These are phyloP conservation scores for Drosophila tanythrix DNA, from an alignment of 2,888 invertebrate genomes.

Conservation along the genomic window DNA sequence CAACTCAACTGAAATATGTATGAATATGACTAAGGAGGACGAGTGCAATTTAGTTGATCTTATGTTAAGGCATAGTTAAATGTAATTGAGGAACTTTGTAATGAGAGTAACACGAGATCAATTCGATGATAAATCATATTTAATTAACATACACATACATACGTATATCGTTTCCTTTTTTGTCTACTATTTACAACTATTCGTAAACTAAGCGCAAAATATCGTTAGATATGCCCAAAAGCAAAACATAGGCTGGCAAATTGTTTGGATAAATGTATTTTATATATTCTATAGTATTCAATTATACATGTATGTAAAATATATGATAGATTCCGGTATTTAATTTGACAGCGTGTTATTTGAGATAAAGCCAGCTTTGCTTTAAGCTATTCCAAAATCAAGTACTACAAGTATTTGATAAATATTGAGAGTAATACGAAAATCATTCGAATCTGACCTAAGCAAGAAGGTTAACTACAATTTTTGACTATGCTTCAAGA, in stretches of 20 bases:
- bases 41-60: constrained; percentile 52
- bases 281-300: constrained; percentile 1
- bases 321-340: constrained; percentile 9
- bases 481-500: constrained; percentile 21
- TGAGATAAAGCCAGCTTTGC: constrained; percentile 52
- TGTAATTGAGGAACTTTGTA: constrained; percentile 42
- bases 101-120: constrained; percentile 37
- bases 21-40: constrained; percentile 33
- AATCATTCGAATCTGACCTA: constrained; percentile 5
- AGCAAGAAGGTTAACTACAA: neutral
- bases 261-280: constrained; percentile 9
- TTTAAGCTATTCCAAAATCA: constrained; percentile 56
- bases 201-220: constrained; percentile 57
- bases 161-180: constrained; percentile 36
- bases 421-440: constrained; percentile 19
- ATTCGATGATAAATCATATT: constrained; percentile 37
- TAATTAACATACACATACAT: constrained; percentile 22
- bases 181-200: constrained; percentile 47
- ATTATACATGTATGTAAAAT: constrained; percentile 14
- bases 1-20: constrained; percentile 30
- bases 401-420: constrained; percentile 30
- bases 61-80: constrained; percentile 53
- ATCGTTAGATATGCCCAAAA: constrained; percentile 39
- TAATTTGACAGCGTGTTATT: constrained; percentile 21
- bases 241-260: constrained; percentile 28